phyloP scores from a whole-genome alignment of 2,888 invertebrate species.

The Papilio elwesi region DNA sequence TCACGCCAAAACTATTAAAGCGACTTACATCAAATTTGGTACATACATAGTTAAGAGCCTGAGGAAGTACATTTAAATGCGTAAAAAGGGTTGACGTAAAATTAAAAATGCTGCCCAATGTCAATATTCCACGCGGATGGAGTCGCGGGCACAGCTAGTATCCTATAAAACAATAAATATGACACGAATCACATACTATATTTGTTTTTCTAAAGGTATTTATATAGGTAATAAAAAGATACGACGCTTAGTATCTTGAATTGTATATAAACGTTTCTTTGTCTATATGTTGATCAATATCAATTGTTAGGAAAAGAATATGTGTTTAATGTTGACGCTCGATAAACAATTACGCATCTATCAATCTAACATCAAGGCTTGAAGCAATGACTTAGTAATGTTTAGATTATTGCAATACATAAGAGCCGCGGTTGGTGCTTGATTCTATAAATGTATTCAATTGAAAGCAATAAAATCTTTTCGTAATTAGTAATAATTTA shows the following conservation, averaged over 20 bases:
- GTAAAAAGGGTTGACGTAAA: too few species aligned
- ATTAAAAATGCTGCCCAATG: too few species aligned
- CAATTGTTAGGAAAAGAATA: conserved; percentile 16
- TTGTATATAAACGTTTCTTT: conserved; percentile 4
- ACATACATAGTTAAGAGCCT: too few species aligned
- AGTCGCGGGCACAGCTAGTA: too few species aligned
- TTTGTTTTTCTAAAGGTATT: background rate
- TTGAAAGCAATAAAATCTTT: background rate
- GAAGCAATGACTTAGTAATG: conserved; percentile 28
- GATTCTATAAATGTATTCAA: background rate
- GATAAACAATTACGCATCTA: conserved; percentile 28
- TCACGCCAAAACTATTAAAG: too few species aligned
- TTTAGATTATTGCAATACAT: conserved; percentile 1
- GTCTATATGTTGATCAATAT: conserved; percentile 5
- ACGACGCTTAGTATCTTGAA: too few species aligned
- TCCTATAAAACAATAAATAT: too few species aligned
- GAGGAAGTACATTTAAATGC: too few species aligned
- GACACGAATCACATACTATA: too few species aligned
- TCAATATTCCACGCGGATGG: too few species aligned
- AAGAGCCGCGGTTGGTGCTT: background rate
- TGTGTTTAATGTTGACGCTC: conserved; percentile 7
- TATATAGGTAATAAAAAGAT: background rate
- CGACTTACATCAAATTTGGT: too few species aligned
- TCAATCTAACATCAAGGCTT: conserved; percentile 23
- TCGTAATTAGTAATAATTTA: too few species aligned